phyloP scores from a whole-genome alignment of 2,113 vertebrate species.

The Melanostigma gelatinosum region DNA sequence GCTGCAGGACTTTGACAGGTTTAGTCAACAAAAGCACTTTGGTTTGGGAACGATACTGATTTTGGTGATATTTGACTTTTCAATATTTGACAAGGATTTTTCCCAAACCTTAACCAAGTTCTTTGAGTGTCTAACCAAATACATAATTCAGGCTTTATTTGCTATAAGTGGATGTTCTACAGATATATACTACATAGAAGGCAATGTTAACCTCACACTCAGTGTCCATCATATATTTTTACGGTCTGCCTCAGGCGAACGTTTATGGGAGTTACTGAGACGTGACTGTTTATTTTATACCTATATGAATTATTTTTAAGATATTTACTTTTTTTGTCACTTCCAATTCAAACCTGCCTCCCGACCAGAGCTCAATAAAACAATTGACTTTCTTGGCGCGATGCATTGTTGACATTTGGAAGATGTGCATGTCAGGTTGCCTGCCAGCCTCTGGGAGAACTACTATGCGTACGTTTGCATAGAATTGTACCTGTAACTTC shows the following conservation, averaged over 20 bases:
- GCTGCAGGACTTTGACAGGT: not conserved
- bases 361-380: not conserved
- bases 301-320: not conserved
- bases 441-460: not conserved
- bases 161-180: not conserved
- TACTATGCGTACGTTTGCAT: not conserved
- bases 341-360: not conserved
- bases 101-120: not conserved
- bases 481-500: not conserved
- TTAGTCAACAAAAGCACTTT: not conserved
- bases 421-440: not conserved
- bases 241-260: not conserved
- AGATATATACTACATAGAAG: not conserved
- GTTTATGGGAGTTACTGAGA: not conserved
- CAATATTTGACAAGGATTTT: not conserved
- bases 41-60: not conserved
- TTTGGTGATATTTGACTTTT: not conserved
- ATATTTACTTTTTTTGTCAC: constrained; percentile 9
- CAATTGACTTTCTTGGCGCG: not conserved
- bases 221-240: not conserved
- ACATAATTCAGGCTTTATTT: not conserved
- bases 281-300: not conserved
- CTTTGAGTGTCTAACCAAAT: not conserved
- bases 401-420: constrained; percentile 5
- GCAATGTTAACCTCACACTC: not conserved